Evolutionary conservation across 2,888 invertebrate genomes (phyloP), one percentile per base, ranked within the genome.

Genomic region (Hermodice carunculata): DNA sequence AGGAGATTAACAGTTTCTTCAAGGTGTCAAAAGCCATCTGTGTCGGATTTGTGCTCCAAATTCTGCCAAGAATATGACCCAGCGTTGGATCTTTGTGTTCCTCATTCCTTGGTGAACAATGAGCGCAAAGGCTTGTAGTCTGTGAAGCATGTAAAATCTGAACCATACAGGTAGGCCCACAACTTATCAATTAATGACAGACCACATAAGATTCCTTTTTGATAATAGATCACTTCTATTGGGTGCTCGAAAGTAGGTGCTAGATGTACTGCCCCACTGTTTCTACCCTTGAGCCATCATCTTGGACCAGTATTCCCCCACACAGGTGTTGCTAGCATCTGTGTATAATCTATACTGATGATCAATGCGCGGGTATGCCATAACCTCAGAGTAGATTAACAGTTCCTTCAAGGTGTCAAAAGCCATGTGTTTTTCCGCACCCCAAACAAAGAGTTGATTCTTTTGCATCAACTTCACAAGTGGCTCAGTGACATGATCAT

Each of bases 11-110:
- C 34, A 24, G 8, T 14, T 19, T 24, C 24, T 56, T 62, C 17
- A 62, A 26, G n/a, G n/a, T n/a, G 22, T 43, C 32, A 29, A 62
- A 62, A 22, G 62, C n/a, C n/a, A n/a, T n/a, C n/a, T n/a, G n/a
- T n/a, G n/a, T n/a, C n/a, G n/a, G n/a, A n/a, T n/a, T n/a, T 40
- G 32, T 6, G 44, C 37, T n/a, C 51, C 51, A 28, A 24, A 60
- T 52, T 51, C 61, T 19, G 61, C 51, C 19, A 60, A 28, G 6
- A 52, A 19, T 3, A 52, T 22, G 5, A 26, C 52, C 61, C 52
- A 60, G 6, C 52, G 24, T 53, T 60, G 61, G 5, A 60, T 40
- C 28, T 53, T 60, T 4, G 61, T 52, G 42, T 60, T 60, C 6
- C 5, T 8, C 29, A 60, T 53, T 8, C 53, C 52, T 40, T 26